Evolutionary conservation across 2,113 vertebrate genomes (phyloP), one percentile per base, ranked within the genome.

Genomic region (Scomber colias): DNA sequence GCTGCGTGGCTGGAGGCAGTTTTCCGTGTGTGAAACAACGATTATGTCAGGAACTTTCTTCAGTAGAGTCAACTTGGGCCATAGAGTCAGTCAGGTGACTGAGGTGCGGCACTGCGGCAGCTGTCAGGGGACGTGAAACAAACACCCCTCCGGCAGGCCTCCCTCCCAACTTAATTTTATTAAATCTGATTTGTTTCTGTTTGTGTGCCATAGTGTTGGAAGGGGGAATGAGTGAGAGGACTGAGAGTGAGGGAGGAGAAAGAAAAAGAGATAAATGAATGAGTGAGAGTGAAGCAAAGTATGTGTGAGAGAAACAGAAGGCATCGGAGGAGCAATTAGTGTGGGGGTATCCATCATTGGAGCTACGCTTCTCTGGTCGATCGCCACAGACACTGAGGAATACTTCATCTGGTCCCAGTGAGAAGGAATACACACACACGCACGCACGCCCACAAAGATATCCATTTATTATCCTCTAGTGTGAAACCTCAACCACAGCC

Each of bases 171-270:
- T 82, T 90, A 77, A 94, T 92, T 87, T 91, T 62, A 91, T 93
- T 90, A 90, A 67, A 87, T 80, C 66, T 56, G 90, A 93, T 94
- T 90, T 94, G 92, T 93, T 90, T 94, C 85, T 92, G 88, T 92
- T 93, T 89, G 87, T 85, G 70, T 77, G 87, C 88, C n/a, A 77
- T 86, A 92, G 89, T 46, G 61, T 68, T 16, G 56, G 75, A 66
- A 27, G 27, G 50, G 61, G 53, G 81, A 57, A 35, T 4, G 75
- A 54, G 72, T 12, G 81, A 64, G 67, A 27, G 46, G 63, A 71
- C 1, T 63, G 60, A 64, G 57, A 71, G n/a, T 2, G 15, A 57
- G 73, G 8, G 69, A 44, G 64, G 40, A 11, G 31, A 31, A 62
- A 59, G 19, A 55, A 62, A 72, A 75, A 59, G 79, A 90, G 86